phyloP scores from a whole-genome alignment of 2,888 invertebrate genomes.

The Heliconius cydno region DNA sequence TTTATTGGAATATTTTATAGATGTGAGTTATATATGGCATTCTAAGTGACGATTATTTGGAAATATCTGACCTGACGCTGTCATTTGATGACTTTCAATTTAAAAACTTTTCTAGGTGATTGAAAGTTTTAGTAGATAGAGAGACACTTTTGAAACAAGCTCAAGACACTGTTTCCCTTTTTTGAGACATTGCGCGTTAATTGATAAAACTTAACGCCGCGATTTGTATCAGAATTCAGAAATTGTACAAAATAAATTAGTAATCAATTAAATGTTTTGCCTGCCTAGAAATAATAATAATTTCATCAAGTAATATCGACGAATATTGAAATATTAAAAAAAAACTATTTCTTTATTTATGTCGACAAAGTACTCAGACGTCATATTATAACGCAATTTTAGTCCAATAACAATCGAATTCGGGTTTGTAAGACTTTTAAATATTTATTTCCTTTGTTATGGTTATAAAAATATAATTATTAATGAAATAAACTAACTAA shows the following conservation, averaged over 20 bases:
- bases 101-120: neutral
- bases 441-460: no score
- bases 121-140: neutral
- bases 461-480: neutral
- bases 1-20: neutral
- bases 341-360: neutral
- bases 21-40: no score
- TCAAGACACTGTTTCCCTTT: neutral
- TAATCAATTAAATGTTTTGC: no score
- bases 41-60: no score
- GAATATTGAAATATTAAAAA: neutral
- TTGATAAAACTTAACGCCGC: no score
- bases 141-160: neutral
- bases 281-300: neutral
- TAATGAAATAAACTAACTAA: neutral
- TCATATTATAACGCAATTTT: neutral
- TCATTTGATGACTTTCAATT: neutral
- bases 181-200: no score
- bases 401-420: neutral
- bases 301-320: neutral
- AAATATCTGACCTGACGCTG: neutral
- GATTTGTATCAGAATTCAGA: no score
- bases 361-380: neutral
- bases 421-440: no score
- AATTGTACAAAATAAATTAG: no score